These are phyloP conservation scores for Notoglanidium macrostoma DNA, from an alignment of 2,797 vertebrate species.

Conservation along the genomic window DNA sequence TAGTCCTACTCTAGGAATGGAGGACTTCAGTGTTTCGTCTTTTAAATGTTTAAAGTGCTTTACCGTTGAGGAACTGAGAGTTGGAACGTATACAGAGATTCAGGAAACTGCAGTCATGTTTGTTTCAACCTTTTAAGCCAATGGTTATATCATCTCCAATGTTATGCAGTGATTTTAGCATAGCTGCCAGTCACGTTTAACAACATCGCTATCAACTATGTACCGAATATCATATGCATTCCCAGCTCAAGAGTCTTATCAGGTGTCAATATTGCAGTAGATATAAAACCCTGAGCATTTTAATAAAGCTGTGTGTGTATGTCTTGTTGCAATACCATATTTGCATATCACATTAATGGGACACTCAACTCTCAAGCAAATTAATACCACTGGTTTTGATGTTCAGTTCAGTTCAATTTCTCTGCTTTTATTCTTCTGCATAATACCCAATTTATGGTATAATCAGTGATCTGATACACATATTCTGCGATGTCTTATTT, in stretches of 20 bases:
- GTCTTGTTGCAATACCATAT: too few relatives aligned
- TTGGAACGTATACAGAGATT: constrained; percentile 14
- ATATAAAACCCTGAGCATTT: constrained; percentile 11
- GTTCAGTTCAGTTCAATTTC: not conserved
- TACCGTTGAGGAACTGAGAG: not conserved
- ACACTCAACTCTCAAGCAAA: not conserved
- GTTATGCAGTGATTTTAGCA: not conserved
- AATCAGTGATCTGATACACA: not conserved
- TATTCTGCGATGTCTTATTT: constrained; percentile 25
- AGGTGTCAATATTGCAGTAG: not conserved
- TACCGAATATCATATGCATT: constrained; percentile 20
- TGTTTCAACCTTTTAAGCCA: constrained; percentile 18
- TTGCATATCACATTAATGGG: too few relatives aligned
- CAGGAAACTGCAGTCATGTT: constrained; percentile 16
- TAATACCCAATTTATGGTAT: not conserved
- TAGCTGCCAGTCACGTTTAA: not conserved
- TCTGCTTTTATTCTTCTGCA: not conserved
- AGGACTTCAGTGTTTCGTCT: constrained; percentile 32
- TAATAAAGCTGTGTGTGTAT: constrained; percentile 18
- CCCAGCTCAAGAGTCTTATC: not conserved
- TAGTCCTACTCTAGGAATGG: constrained; percentile 44
- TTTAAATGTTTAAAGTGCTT: constrained; percentile 54
- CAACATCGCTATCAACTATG: not conserved
- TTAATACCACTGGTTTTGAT: not conserved
- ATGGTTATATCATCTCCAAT: constrained; percentile 17